phyloP scores from a whole-genome alignment of 1,140 invertebrate genomes.

The Palaemon carinicauda region DNA sequence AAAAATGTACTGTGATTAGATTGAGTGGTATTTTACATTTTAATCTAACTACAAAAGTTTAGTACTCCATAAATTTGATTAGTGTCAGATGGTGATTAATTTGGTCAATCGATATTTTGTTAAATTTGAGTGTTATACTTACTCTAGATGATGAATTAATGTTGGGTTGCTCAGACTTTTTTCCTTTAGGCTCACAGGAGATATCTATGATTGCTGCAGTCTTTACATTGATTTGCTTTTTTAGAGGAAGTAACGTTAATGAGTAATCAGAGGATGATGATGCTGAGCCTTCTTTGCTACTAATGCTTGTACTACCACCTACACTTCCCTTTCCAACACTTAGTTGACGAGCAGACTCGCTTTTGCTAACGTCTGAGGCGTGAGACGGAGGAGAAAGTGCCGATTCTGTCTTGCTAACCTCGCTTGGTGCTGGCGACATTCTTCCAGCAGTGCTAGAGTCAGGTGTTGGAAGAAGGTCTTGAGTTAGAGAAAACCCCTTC shows the following conservation, averaged over 20 bases:
- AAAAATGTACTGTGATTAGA: too few relatives aligned
- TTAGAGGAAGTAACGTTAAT: constrained; percentile 50
- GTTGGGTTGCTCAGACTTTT: constrained; percentile 25
- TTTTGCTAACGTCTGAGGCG: constrained; percentile 64
- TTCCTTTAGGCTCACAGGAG: constrained; percentile 43
- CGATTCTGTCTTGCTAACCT: constrained; percentile 64
- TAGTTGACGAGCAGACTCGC: constrained; percentile 62
- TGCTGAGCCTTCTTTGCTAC: constrained; percentile 46
- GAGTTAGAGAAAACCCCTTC: constrained; percentile 60
- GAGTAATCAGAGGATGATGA: constrained; percentile 53
- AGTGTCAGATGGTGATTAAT: background rate
- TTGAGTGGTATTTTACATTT: too few relatives aligned
- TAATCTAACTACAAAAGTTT: too few relatives aligned
- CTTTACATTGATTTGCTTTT: constrained; percentile 56
- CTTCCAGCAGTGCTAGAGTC: constrained; percentile 62
- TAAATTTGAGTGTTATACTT: background rate
- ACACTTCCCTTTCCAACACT: constrained; percentile 51
- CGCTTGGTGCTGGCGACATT: constrained; percentile 63
- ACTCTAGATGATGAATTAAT: constrained; percentile 18
- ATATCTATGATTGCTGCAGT: constrained; percentile 54
- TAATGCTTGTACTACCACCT: constrained; percentile 31
- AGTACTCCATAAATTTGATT: too few relatives aligned
- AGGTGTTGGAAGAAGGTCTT: constrained; percentile 61
- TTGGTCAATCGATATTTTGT: background rate
- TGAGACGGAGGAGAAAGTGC: constrained; percentile 63